Conservation (phyloP, 2,797 vertebrate species). For the Buceros bicornis region DNA sequence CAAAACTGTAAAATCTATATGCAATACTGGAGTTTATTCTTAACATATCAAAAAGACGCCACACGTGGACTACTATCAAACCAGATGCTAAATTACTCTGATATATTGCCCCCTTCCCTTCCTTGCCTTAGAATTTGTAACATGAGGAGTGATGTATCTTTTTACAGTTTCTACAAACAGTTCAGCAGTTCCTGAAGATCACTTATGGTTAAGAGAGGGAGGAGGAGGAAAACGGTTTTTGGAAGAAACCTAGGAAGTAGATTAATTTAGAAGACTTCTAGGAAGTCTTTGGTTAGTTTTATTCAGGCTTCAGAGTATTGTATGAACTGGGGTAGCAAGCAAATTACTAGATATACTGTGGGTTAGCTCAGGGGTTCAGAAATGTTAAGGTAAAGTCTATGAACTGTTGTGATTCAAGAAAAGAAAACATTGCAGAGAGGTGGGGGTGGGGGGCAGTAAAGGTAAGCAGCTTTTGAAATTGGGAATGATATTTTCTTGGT, state of each 20-base stretch:
- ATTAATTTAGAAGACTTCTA: too few species aligned
- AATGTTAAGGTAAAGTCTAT: neutral
- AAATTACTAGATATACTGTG: neutral
- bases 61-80: neutral
- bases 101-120: accelerated
- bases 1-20: neutral
- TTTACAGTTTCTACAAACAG: neutral
- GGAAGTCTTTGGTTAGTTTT: neutral
- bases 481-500: neutral
- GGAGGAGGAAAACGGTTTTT: neutral
- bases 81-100: neutral
- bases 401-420: neutral
- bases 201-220: neutral
- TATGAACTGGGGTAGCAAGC: neutral
- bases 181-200: neutral
- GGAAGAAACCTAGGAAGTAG: neutral
- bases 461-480: neutral
- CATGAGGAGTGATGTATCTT: neutral
- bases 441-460: neutral
- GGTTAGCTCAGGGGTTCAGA: neutral
- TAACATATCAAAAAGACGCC: neutral
- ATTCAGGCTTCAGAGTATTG: neutral
- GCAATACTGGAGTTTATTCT: neutral
- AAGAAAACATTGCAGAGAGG: accelerated
- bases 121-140: neutral